These are phyloP conservation scores for Dorcus parallelipipedus DNA, from an alignment of 2,888 invertebrate species.

Conservation along the genomic window DNA sequence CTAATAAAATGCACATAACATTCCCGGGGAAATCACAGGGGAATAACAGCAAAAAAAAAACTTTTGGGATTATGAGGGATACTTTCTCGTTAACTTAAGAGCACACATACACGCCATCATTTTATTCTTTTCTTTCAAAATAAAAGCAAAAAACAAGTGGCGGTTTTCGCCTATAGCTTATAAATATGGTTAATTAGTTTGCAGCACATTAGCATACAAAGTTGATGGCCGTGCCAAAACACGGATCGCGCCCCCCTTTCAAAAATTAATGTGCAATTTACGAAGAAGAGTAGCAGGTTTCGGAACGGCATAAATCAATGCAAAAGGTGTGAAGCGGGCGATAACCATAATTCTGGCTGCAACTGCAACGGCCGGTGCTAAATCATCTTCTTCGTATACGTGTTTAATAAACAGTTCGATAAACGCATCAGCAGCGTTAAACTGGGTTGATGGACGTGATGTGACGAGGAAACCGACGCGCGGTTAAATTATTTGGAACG, in stretches of 20 bases:
- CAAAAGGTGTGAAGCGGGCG: conserved; percentile 1
- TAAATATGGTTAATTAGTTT: conserved; percentile 17
- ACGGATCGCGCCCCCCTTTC: not conserved
- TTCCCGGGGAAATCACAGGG: not conserved
- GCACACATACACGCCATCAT: too few species aligned
- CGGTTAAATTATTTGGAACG: too few species aligned
- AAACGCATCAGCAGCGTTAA: too few species aligned
- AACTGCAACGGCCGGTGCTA: not conserved
- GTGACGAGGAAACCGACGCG: too few species aligned
- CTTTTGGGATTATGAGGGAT: too few species aligned
- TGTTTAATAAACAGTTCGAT: too few species aligned
- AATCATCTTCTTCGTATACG: too few species aligned
- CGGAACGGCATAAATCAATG: not conserved
- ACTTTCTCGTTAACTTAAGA: too few species aligned
- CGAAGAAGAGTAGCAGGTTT: not conserved
- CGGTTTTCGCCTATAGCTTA: not conserved
- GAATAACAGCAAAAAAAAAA: too few species aligned
- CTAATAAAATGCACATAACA: conserved; percentile 20
- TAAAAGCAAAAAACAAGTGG: too few species aligned
- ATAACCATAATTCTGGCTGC: conserved; percentile 1
- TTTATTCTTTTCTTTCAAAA: too few species aligned
- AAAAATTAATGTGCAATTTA: conserved; percentile 1
- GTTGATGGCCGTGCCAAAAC: conserved; percentile 7
- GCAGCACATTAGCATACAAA: conserved; percentile 13
- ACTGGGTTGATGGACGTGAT: too few species aligned